These are phyloP conservation scores for Chitala chitala DNA, from an alignment of 2,113 vertebrate genomes.

Conservation along the genomic window DNA sequence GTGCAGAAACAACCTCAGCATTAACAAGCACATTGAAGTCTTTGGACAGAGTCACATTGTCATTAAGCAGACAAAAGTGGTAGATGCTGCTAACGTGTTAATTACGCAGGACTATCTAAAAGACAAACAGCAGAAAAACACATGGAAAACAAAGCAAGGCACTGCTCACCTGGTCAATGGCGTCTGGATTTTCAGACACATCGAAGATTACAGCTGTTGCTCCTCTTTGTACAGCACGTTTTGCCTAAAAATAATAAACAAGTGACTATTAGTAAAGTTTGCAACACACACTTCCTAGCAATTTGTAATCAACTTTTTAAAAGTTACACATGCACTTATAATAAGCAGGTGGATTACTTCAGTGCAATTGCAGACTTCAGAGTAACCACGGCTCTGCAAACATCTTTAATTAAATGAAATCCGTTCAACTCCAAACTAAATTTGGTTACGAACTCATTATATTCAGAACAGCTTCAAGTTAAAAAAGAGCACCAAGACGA, in stretches of 20 bases:
- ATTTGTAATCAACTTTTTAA: neutral
- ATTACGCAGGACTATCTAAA: neutral
- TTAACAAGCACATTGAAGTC: too few relatives aligned
- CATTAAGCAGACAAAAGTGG: too few relatives aligned
- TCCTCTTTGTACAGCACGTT: slow-evolving; percentile 90
- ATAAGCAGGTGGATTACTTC: neutral
- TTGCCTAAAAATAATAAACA: slow-evolving; percentile 81
- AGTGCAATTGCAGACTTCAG: too few relatives aligned
- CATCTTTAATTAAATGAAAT: neutral
- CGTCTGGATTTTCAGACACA: slow-evolving; percentile 96
- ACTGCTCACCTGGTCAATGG: slow-evolving; percentile 86
- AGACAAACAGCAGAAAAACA: neutral
- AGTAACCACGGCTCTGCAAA: too few relatives aligned
- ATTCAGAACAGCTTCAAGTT: neutral
- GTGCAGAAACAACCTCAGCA: too few relatives aligned
- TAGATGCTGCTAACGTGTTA: neutral
- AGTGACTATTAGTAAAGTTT: too few relatives aligned
- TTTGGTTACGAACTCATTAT: neutral
- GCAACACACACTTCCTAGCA: too few relatives aligned
- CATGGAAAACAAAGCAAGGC: neutral
- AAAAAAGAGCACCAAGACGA: neutral
- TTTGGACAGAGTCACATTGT: neutral
- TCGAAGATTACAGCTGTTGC: slow-evolving; percentile 98
- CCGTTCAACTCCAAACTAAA: too few relatives aligned
- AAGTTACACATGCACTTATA: neutral